Base-by-base conservation (phyloP, 2,888 invertebrate genomes). In the Resseliella maxima region DNA sequence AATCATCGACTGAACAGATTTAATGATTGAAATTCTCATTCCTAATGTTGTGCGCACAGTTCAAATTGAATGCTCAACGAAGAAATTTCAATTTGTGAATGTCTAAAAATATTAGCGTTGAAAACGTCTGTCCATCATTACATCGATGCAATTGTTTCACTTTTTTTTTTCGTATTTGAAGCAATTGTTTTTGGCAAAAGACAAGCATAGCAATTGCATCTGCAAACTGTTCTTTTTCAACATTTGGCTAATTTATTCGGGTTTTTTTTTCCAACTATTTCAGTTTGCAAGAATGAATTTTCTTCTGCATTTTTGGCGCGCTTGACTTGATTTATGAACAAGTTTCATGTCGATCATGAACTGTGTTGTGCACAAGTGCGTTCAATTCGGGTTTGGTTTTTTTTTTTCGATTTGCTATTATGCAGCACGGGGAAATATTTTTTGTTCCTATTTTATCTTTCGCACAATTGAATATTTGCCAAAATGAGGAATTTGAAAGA, bases 391-490 rank as follows among this genome's bases (percentile, higher is more conserved):
- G 5, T 24, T 24, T 59, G 5, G 59, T 27, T 41, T 41, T 41
- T 41, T 50, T 50, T 50, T 50, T 50, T 8, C 18, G n/a, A n/a
- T n/a, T n/a, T n/a, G n/a, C n/a, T n/a, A n/a, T n/a, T n/a, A n/a
- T n/a, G n/a, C n/a, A n/a, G n/a, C n/a, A n/a, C 46, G 18, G 41
- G 41, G 59, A 72, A 72, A 72, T 31, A 72, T 10, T 72, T 72
- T 24, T 59, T n/a, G 5, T 59, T 3, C 24, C 59, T 24, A 59
- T 24, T 24, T 24, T 24, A n/a, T 59, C 59, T 41, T 41, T 59
- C 59, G 72, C 72, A 72, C 31, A 72, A 72, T 72, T 72, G 72
- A 72, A 72, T 72, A 72, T 72, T 72, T 72, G 72, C 72, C 72
- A 72, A 59, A 50, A n/a, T n/a, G n/a, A n/a, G n/a, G n/a, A n/a